These are phyloP conservation scores for Protaetia brevitarsis DNA, from an alignment of 1,140 invertebrate species.

Conservation along the genomic window DNA sequence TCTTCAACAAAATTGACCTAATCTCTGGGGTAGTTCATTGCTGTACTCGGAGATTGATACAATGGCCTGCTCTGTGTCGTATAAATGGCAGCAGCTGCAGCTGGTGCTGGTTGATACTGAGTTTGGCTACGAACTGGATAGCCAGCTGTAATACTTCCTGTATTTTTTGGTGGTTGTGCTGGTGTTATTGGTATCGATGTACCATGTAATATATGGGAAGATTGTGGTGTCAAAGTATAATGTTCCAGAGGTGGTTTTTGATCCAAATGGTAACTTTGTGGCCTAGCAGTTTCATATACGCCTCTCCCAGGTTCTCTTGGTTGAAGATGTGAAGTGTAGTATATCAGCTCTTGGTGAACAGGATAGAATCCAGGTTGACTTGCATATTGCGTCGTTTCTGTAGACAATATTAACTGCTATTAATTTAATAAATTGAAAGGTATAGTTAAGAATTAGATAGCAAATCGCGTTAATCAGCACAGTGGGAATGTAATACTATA, in stretches of 20 bases:
- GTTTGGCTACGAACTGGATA: slow-evolving; percentile 46
- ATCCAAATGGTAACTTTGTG: slow-evolving; percentile 43
- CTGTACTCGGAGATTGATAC: slow-evolving; percentile 40
- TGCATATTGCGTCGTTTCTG: slow-evolving; percentile 45
- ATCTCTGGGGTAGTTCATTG: slow-evolving; percentile 44
- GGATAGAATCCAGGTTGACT: slow-evolving; percentile 42
- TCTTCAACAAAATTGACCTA: too few relatives aligned
- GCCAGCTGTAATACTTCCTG: slow-evolving; percentile 45
- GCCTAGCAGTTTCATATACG: slow-evolving; percentile 41
- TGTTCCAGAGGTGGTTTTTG: slow-evolving; percentile 43
- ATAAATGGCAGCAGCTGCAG: slow-evolving; percentile 41
- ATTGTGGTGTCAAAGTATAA: slow-evolving; percentile 36
- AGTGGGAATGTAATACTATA: too few relatives aligned
- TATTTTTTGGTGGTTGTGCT: slow-evolving; percentile 39
- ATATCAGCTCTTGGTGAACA: slow-evolving; percentile 36
- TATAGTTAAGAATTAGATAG: neutral
- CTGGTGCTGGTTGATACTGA: slow-evolving; percentile 42
- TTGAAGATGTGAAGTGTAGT: slow-evolving; percentile 31
- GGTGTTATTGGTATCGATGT: slow-evolving; percentile 41
- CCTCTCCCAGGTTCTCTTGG: slow-evolving; percentile 39
- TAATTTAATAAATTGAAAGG: neutral
- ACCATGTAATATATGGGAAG: slow-evolving; percentile 42
- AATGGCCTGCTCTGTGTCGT: slow-evolving; percentile 44
- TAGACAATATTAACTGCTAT: slow-evolving; percentile 26
- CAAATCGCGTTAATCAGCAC: too few relatives aligned